Evolutionary conservation across 2,113 vertebrate genomes (phyloP).

Genomic region (Pseudolaguvia tuberculata): DNA sequence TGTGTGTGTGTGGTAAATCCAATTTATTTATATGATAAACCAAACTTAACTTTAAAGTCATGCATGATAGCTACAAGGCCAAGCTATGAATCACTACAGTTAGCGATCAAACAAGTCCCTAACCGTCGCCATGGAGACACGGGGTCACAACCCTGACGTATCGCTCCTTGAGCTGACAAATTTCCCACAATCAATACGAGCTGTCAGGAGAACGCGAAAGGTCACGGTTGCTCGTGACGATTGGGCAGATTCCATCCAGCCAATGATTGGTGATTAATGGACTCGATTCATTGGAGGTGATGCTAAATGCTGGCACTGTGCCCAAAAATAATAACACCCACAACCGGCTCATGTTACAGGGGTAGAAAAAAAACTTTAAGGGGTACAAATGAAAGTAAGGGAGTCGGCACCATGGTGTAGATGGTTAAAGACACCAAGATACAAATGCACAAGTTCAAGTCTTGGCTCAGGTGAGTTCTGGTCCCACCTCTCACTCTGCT

Average conservation of each 20-base stretch:
- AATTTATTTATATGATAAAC: not conserved
- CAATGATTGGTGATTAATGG: slow-evolving; percentile 49
- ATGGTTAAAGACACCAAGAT: too few species aligned
- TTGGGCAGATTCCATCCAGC: slow-evolving; percentile 28
- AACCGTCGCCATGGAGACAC: slow-evolving; percentile 43
- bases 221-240: slow-evolving; percentile 36
- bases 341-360: not conserved
- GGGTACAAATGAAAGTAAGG: not conserved
- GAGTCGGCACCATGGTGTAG: too few species aligned
- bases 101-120: slow-evolving; percentile 8
- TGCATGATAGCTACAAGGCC: not conserved
- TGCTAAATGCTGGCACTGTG: slow-evolving; percentile 21
- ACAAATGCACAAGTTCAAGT: too few species aligned
- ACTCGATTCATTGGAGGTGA: slow-evolving; percentile 44
- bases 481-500: too few species aligned
- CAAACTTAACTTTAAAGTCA: not conserved
- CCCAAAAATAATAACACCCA: not conserved
- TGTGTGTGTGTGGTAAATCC: not conserved
- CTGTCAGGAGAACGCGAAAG: slow-evolving; percentile 47
- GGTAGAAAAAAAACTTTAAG: not conserved
- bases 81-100: not conserved
- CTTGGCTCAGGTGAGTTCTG: too few species aligned
- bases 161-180: slow-evolving; percentile 42
- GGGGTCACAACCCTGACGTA: slow-evolving; percentile 33
- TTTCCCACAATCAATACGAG: slow-evolving; percentile 49